Percentiles rank a stretch among this genome's conserved stretches.
Conservation (phyloP, 2,113 vertebrate genomes). For the Ageneiosus marmoratus region DNA sequence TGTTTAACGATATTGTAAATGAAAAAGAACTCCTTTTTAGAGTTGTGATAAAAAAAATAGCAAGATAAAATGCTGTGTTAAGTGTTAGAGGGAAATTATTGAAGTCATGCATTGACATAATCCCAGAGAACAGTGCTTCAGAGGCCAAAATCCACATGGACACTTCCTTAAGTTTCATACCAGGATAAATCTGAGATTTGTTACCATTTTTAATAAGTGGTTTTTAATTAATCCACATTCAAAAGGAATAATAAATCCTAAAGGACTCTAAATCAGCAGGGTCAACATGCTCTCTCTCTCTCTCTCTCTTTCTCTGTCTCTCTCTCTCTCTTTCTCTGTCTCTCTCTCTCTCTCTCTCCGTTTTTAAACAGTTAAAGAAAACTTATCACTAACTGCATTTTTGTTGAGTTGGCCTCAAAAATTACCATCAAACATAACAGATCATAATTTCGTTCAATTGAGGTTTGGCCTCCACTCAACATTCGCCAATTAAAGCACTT, state of each 20-base stretch:
- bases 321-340: constrained; percentile 46
- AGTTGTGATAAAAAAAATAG: not conserved
- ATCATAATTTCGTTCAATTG: constrained; percentile 61
- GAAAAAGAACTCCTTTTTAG: no score
- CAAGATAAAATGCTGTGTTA: constrained; percentile 61
- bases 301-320: constrained; percentile 44
- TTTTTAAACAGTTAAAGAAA: constrained; percentile 54
- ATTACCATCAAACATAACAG: constrained; percentile 66
- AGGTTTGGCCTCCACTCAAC: constrained; percentile 62
- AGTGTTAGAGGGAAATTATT: constrained; percentile 66
- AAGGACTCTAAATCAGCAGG: constrained; percentile 70
- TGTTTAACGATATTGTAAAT: not conserved
- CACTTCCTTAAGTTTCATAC: constrained; percentile 72
- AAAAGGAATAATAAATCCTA: constrained; percentile 69
- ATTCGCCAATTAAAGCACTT: constrained; percentile 71
- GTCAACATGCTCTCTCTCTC: constrained; percentile 63
- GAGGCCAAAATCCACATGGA: constrained; percentile 65
- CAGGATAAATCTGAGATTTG: constrained; percentile 70
- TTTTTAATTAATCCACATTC: constrained; percentile 78
- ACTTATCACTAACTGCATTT: constrained; percentile 53
- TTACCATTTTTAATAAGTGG: constrained; percentile 74
- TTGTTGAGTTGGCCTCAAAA: constrained; percentile 57
- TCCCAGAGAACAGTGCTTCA: constrained; percentile 59
- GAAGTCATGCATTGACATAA: constrained; percentile 66
- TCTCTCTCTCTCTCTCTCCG: constrained; percentile 46